Base-by-base conservation (phyloP, 2,888 invertebrate species). In the Chymomyza fuscimana region DNA sequence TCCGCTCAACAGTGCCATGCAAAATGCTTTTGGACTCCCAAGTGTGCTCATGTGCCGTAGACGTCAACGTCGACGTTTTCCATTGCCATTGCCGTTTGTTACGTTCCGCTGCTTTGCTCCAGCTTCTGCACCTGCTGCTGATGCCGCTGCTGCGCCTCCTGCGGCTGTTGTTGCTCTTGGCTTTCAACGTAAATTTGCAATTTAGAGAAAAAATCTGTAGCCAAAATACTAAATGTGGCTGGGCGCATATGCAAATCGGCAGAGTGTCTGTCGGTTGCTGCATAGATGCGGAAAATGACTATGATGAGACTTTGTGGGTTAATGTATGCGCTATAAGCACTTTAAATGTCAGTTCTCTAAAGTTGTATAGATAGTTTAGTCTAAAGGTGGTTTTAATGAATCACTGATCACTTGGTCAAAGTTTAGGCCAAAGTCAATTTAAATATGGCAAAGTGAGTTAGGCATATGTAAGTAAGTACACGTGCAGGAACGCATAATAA, bases 191-290 rank as follows among this genome's bases (percentile, higher is more conserved):
- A 77, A 73, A 72, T 79, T 81, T 77, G 77, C 58, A 79, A 79
- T 81, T 81, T 79, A 63, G 75, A 54, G 54, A 70, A 70, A 59
- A 71, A 81, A 81, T 79, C 73, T 79, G 74, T 62, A 66, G 65
- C 72, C 65, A 54, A 72, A 76, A 69, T 65, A 69, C 66, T 66
- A 65, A 62, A 54, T 25, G 56, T 52, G 46, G 56, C 25, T 10
- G 61, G 10, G 54, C 56, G 50, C 40, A 46, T 46, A 46, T 46
- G 40, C 40, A 46, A 46, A 46, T 46, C 40, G 40, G 3, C 40
- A 12, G 40, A 46, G 40, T 46, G 40, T 12, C 32, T 32, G 32
- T 9, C 40, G 40, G 1, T 4, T 46, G 40, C 40, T 46, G 40
- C 40, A 46, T 46, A 12, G 40, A 12, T 46, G 40, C 40, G 40